Evolutionary conservation across 2,113 vertebrate genomes (phyloP), one percentile per base, ranked within the genome.

Genomic region (Sialia sialis): DNA sequence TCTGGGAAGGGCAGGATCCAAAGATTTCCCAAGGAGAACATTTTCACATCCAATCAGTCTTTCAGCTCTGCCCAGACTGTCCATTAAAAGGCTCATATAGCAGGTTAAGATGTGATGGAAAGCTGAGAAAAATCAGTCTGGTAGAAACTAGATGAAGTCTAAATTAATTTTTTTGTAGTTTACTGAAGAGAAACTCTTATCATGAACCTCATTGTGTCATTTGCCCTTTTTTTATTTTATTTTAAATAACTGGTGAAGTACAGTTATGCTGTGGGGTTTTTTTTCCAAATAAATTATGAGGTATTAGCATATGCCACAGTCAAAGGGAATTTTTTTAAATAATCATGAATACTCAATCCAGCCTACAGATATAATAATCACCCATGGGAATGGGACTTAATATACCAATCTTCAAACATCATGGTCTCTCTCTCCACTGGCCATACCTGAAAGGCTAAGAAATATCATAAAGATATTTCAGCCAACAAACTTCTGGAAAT

Each of bases 21-120:
- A 89, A 73, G 89, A 89, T 96, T 96, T 94, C 93, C 93, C 91
- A 94, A 92, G 79, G 70, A 96, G 84, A 82, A 92, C 84, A 66
- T 91, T 97, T 93, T 68, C 84, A 91, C 62, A 85, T 73, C 58
- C 84, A 79, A 75, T 82, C 89, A 92, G 66, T 34, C 77, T 91
- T 84, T 64, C 87, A 89, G 89, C 34, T 59, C 67, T 79, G 74
- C 46, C 81, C 89, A 87, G 74, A 36, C 55, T 55, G 46, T 41
- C 88, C 92, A 62, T 92, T 76, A 95, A 95, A 96, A 66, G 49
- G 38, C 49, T 94, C 38, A 79, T 59, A 78, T 8, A 72, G 54
- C 46, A 89, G 58, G 49, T 44, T 41, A 76, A 73, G 29, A 80
- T 66, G 54, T 73, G 51, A 82, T 9, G 34, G 66, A 84, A 17